Evolutionary conservation across 1,140 invertebrate species (phyloP), one percentile per base, ranked within the genome.

Genomic region (Lordiphosa stackelbergi): DNA sequence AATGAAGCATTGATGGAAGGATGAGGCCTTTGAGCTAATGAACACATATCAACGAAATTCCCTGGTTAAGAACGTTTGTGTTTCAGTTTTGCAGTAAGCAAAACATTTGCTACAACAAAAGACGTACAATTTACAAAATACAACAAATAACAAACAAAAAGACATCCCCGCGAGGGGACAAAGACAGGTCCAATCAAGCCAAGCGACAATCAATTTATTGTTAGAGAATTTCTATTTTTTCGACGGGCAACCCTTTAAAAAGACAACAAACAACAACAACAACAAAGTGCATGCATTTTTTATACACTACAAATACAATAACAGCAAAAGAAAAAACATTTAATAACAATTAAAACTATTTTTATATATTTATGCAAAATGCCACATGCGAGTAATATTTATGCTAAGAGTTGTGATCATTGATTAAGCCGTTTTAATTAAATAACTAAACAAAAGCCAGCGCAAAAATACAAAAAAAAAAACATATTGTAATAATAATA

Each of bases 341-440:
- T 46, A 31, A 31, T 28, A 42, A 38, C 46, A 65, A 22, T 63
- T 56, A 57, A 6, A 53, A 52, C 55, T 51, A 53, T 55, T 57
- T 36, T 49, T 56, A 65, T 70, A 62, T 77, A 60, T 77, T 57
- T 64, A 71, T 56, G 53, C 53, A 48, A 54, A 69, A 84, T 71
- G 70, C 66, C 70, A 81, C 56, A 79, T 73, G 70, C 70, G 74
- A 79, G 77, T 70, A 70, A 79, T 81, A 83, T 83, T 85, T 79
- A 85, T 83, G 72, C 70, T 86, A 86, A 86, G 85, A 86, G 85
- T 86, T 86, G 85, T 86, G 85, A 86, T 86, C 85, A 86, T 86
- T 86, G 85, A 86, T 84, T 86, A 86, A 86, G 85, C 73, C 81
- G 73, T 85, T 71, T 79, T 70, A 73, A 61, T 31, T 56, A 42